Percentiles rank a stretch among this genome's conserved stretches.
These are phyloP conservation scores for Venustoraphidia nigricollis DNA, from an alignment of 2,888 invertebrate species.

Conservation along the genomic window DNA sequence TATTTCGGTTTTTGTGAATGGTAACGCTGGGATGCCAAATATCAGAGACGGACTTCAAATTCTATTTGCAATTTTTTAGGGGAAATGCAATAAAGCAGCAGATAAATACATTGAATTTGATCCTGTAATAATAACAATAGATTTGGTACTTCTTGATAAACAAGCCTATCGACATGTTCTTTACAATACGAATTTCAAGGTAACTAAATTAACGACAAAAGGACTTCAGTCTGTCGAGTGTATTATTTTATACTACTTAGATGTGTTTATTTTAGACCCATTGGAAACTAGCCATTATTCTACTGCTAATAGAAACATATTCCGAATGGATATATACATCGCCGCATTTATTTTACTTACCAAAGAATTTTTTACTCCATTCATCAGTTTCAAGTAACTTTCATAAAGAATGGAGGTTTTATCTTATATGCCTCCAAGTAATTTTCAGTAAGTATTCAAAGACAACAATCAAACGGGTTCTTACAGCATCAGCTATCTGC, in stretches of 20 bases:
- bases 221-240: constrained; percentile 32
- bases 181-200: constrained; percentile 65
- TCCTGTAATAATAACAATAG: constrained; percentile 72
- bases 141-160: constrained; percentile 63
- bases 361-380: constrained; percentile 17
- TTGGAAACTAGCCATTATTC: constrained; percentile 66
- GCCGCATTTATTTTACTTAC: not conserved
- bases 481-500: too few relatives aligned
- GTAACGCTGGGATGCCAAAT: too few relatives aligned
- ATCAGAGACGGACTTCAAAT: not conserved
- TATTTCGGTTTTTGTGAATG: too few relatives aligned
- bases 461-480: too few relatives aligned
- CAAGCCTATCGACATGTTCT: constrained; percentile 76
- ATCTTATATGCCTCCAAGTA: constrained; percentile 36
- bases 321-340: constrained; percentile 40
- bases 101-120: constrained; percentile 91
- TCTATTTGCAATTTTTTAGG: constrained; percentile 34
- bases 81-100: constrained; percentile 54
- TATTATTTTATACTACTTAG: constrained; percentile 12
- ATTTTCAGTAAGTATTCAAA: constrained; percentile 39
- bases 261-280: constrained; percentile 34
- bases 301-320: constrained; percentile 69
- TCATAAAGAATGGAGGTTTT: constrained; percentile 29
- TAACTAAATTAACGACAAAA: constrained; percentile 22
- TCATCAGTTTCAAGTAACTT: not conserved